Evolutionary conservation across 2,888 invertebrate genomes (phyloP).

Genomic region (Aspidiotus destructor): DNA sequence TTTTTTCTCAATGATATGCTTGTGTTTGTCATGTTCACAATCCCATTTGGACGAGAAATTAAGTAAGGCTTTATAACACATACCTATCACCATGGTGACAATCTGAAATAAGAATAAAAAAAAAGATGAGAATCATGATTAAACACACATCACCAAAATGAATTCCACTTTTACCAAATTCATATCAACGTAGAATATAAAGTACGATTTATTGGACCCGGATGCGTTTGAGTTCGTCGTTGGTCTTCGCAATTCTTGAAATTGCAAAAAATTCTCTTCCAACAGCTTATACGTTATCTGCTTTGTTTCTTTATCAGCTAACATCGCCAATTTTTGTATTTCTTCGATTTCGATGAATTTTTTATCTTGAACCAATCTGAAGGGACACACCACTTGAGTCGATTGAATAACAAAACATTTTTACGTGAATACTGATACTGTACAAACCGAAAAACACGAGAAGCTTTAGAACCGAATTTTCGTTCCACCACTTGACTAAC

Average conservation of each 20-base stretch:
- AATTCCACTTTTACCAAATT: conserved; percentile 7
- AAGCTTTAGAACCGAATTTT: conserved; percentile 73
- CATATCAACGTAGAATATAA: conserved; percentile 63
- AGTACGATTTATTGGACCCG: conserved; percentile 70
- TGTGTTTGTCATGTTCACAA: conserved; percentile 15
- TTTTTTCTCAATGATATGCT: conserved; percentile 17
- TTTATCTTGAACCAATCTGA: conserved; percentile 64
- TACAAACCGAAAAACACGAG: conserved; percentile 62
- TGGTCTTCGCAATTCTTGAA: conserved; percentile 63
- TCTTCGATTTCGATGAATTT: conserved; percentile 83
- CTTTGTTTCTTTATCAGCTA: conserved; percentile 87
- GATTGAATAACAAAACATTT: conserved; percentile 23
- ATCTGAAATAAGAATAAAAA: conserved; percentile 7
- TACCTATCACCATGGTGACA: conserved; percentile 6
- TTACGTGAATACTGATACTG: background rate
- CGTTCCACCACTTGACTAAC: conserved; percentile 75
- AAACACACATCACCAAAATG: background rate
- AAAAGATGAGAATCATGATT: no score
- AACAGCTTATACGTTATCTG: conserved; percentile 73
- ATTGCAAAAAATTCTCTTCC: conserved; percentile 61
- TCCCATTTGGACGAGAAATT: conserved; percentile 3
- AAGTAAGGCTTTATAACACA: conserved; percentile 1
- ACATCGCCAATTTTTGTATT: conserved; percentile 85
- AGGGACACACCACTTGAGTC: no score
- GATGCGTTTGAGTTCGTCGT: conserved; percentile 50